Evolutionary conservation across 2,888 invertebrate genomes (phyloP), one percentile per base, ranked within the genome.

Genomic region (Nomada flava): DNA sequence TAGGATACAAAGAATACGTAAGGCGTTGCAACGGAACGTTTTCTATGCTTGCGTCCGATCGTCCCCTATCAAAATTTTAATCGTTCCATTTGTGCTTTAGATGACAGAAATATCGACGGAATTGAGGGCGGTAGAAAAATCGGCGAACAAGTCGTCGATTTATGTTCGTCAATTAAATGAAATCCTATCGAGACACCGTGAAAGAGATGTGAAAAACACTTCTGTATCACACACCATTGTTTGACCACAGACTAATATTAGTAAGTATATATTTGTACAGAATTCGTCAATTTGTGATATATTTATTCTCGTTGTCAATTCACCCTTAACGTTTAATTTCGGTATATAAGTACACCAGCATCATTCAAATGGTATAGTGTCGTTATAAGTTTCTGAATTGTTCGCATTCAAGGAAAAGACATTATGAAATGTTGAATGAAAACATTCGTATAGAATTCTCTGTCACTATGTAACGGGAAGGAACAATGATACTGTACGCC

Each of bases 1-100:
- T 94, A 73, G 93, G 93, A 74, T 95, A 95, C 83, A 94, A 94
- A 82, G 91, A 93, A 88, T 94, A 94, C 85, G 95, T 95, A 90
- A 93, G 94, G 92, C 82, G 53, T 75, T 23, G 7, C 2, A 47
- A 50, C 10, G 2, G 11, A 20, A 18, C 3, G 13, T 42, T 52
- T 3, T 47, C 9, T 26, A 42, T 18, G 0, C 44, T 15, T 4
- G 10, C 50, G 5, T n/a, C 11, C 11, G 23, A 2, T 0, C 26
- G 18, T 18, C 26, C 15, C 26, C 44, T 9, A 10, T 59, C 7
- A 20, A 36, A 20, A 36, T 74, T 53, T 52, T 74, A 74, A 79
- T 82, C 11, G 29, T 63, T 67, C 60, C 10, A 18, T 68, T 63
- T 76, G 18, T 26, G 44, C 44, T 47, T 65, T 79, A 94, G 94